Evolutionary conservation across 2,113 vertebrate genomes (phyloP), one percentile per base, ranked within the genome.

Genomic region (Prunella himalayana): DNA sequence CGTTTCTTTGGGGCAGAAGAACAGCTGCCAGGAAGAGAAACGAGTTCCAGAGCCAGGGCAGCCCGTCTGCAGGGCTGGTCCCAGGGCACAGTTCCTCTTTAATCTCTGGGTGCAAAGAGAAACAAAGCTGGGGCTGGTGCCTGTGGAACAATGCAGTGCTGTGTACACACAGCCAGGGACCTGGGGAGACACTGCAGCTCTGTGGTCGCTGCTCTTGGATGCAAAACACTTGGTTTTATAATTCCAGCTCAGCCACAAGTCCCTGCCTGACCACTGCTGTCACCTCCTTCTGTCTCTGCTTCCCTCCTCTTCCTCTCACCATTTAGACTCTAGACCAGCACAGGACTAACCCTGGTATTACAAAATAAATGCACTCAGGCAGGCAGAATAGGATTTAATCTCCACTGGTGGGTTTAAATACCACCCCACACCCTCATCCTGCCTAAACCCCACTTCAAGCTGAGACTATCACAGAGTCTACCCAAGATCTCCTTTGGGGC

Each of bases 51-150:
- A n/a, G 78, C 9, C 83, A 78, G 33, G 4, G 7, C 65, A 60
- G 85, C 9, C 30, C 0, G 0, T 25, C 64, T 37, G 10, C 33
- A 66, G 61, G 0, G 6, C 73, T 0, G 16, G 5, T 4, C 39
- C 86, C 37, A 45, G 72, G 5, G 7, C 69, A 78, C 65, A 66
- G 93, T 28, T 96, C 91, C 85, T 44, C 89, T 91, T 95, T 79
- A 24, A 61, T 80, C 59, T 84, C 45, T 53, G 70, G 78, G 27
- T 57, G 94, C 85, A 95, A 88, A 88, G 56, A 30, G 65, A 63
- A 88, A 35, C 63, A 28, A 13, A 79, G 33, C 5, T 7, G 5
- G 19, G 84, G 63, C 85, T 45, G 85, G 49, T 53, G 84, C 12
- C 69, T 44, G 65, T 3, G 11, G 84, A 90, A 85, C 85, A 85